Evolutionary conservation across 2,797 vertebrate genomes (phyloP).

Genomic region (Bovichtus diacanthus): DNA sequence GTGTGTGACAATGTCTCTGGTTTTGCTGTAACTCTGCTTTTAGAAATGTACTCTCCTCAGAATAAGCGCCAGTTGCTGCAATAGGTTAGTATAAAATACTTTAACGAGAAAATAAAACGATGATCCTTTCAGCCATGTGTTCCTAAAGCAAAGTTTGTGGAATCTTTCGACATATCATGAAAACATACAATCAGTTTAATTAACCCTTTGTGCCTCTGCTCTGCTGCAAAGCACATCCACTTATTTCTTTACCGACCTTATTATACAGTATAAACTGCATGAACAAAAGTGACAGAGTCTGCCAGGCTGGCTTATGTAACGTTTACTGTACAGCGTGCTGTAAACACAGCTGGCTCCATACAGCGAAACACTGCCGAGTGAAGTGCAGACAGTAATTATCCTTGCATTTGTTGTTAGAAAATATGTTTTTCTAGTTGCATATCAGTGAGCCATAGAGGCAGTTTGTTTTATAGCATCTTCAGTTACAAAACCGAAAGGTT

Average conservation of each 20-base stretch:
- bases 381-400: constrained; percentile 52
- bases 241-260: constrained; percentile 19
- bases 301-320: constrained; percentile 59
- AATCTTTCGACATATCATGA: constrained; percentile 14
- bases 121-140: not conserved
- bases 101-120: no score
- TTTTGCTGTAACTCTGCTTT: not conserved
- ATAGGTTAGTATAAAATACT: not conserved
- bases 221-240: constrained; percentile 9
- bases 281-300: constrained; percentile 39
- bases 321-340: constrained; percentile 40
- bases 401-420: not conserved
- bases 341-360: constrained; percentile 66
- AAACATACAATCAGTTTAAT: constrained; percentile 48
- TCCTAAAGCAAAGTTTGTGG: constrained; percentile 5
- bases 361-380: constrained; percentile 35
- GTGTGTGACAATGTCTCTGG: not conserved
- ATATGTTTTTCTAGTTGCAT: constrained; percentile 28
- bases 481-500: constrained; percentile 10
- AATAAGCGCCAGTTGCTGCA: not conserved
- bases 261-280: constrained; percentile 35
- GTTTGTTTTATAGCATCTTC: constrained; percentile 6
- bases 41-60: not conserved
- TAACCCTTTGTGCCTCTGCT: constrained; percentile 25
- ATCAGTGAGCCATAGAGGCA: not conserved